Base-by-base conservation (phyloP, 1,140 invertebrate species). In the Xylocopa sonorina region DNA sequence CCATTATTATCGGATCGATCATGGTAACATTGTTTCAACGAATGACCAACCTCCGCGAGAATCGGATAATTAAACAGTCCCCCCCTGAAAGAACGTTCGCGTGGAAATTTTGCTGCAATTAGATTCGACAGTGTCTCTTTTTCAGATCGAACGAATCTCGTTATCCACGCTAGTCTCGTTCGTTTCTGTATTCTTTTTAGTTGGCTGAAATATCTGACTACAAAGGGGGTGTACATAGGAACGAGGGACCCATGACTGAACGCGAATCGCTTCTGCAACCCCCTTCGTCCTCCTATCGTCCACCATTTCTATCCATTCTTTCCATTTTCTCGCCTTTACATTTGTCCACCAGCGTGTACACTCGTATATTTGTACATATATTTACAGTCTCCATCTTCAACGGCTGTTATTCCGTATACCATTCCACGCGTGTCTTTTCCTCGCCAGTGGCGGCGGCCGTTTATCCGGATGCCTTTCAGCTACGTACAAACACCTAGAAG, bases 381-480 rank as follows among this genome's bases (percentile, higher is more conserved):
- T 16, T 43, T 6, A 18, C 75, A 5, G 6, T 34, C 24, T 18
- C n/a, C 7, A n/a, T 57, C 2, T 34, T 14, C 21, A 16, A 6
- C 16, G 3, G 12, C 21, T 5, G 29, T 34, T 27, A 14, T 27
- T n/a, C 29, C 43, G 63, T 24, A 71, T 71, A 51, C 41, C 75
- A 78, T 71, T 53, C 66, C 6, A 24, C 34, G 66, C 66, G 24
- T 50, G 64, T 77, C 66, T 71, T 60, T 77, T 50, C n/a, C n/a
- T n/a, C 55, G 0, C 43, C n/a, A n/a, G 21, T 32, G 18, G 29
- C 34, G n/a, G 38, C 4, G 48, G 48, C 53, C 53, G 55, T 80
- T 80, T 84, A 80, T 80, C 57, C 64, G 64, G 62, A 77, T 68
- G 66, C 76, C 41, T 57, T 60, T 46, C 60, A 68, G 32, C 29